These are phyloP conservation scores for Pluvianellus socialis DNA, from an alignment of 2,113 vertebrate species.

Conservation along the genomic window DNA sequence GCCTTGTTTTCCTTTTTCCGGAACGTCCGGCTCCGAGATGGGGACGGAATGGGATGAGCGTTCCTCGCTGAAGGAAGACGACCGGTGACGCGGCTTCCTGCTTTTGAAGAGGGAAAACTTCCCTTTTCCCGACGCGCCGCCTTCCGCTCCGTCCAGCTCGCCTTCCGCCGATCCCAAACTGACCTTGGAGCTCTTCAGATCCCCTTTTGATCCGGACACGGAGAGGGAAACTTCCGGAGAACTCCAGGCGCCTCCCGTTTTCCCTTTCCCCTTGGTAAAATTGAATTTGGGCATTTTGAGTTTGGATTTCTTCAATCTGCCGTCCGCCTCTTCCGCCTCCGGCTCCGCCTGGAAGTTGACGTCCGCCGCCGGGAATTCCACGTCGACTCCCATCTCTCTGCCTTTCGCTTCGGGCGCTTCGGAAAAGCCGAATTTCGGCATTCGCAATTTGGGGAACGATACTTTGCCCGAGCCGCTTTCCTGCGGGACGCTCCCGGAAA, in stretches of 20 bases:
- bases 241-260: slow-evolving; percentile 53
- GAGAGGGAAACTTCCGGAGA: slow-evolving; percentile 69
- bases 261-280: slow-evolving; percentile 87
- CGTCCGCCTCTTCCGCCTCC: slow-evolving; percentile 77
- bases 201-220: slow-evolving; percentile 72
- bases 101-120: slow-evolving; percentile 84
- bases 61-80: slow-evolving; percentile 87
- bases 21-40: slow-evolving; percentile 74
- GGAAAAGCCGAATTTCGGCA: slow-evolving; percentile 73
- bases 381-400: slow-evolving; percentile 75
- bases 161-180: slow-evolving; percentile 78
- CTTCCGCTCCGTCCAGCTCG: slow-evolving; percentile 56
- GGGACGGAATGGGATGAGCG: slow-evolving; percentile 72
- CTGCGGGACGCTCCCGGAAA: neutral
- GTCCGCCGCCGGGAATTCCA: slow-evolving; percentile 62
- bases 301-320: slow-evolving; percentile 81
- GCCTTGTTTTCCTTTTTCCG: slow-evolving; percentile 78
- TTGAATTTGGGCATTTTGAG: slow-evolving; percentile 89
- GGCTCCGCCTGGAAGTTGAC: slow-evolving; percentile 35
- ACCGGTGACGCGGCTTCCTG: slow-evolving; percentile 83
- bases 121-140: slow-evolving; percentile 75
- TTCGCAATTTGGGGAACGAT: slow-evolving; percentile 77
- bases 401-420: slow-evolving; percentile 53
- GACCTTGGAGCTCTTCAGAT: slow-evolving; percentile 79
- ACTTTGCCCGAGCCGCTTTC: slow-evolving; percentile 59